Evolutionary conservation across 2,113 vertebrate genomes (phyloP).

Genomic region (Arenaria interpres): DNA sequence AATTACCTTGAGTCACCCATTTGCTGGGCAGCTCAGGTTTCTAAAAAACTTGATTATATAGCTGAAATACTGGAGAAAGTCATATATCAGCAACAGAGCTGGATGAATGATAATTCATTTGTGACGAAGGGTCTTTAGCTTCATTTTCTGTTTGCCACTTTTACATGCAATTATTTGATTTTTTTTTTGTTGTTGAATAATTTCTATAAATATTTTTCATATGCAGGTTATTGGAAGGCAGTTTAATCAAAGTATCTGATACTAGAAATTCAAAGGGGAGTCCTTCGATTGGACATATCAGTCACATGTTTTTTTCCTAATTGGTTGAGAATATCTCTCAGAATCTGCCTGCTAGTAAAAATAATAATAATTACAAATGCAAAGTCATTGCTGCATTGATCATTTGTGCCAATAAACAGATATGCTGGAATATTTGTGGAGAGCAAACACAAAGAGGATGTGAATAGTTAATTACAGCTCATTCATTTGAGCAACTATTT

Average conservation of each 20-base stretch:
- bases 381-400: slow-evolving; percentile 31
- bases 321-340: not conserved
- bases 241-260: not conserved
- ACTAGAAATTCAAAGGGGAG: not conserved
- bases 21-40: slow-evolving; percentile 54
- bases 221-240: slow-evolving; percentile 19
- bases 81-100: not conserved
- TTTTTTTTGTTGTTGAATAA: not conserved
- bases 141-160: not conserved
- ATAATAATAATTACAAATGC: slow-evolving; percentile 59
- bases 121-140: not conserved
- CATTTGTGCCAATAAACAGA: slow-evolving; percentile 52
- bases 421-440: slow-evolving; percentile 52
- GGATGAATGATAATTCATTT: not conserved
- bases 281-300: not conserved
- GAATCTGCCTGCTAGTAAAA: slow-evolving; percentile 45
- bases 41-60: slow-evolving; percentile 12
- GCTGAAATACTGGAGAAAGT: not conserved
- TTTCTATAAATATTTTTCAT: slow-evolving; percentile 38
- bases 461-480: slow-evolving; percentile 68
- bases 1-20: slow-evolving; percentile 59
- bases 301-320: not conserved
- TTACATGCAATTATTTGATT: not conserved
- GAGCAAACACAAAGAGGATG: slow-evolving; percentile 47
- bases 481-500: slow-evolving; percentile 48